Evolutionary conservation across 2,113 vertebrate genomes (phyloP), one percentile per base, ranked within the genome.

Genomic region (Megaceryle maxima): DNA sequence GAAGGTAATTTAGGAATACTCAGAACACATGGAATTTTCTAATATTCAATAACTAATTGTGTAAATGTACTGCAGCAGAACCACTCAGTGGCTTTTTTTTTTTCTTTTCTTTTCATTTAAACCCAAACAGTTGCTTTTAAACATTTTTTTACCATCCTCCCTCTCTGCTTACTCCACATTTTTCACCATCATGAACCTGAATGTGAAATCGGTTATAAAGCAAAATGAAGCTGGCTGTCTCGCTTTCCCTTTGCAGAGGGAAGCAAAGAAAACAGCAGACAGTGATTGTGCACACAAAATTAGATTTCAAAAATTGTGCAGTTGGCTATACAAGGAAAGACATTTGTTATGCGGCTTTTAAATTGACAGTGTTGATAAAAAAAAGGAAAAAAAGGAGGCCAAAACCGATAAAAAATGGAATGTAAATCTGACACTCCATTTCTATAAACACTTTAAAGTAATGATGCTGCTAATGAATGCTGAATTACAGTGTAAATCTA

Each of bases 361-460:
- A 77, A 82, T 18, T 53, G 39, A 53, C 64, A 72, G 21, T 31
- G 9, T 87, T 72, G 39, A 39, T 79, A 5, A 22, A 44, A 68
- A 53, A 56, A 70, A 44, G 66, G 59, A 28, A 53, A 78, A 59
- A 75, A 51, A 44, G 5, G 39, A 41, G 33, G 13, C 7, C 37
- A 66, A 78, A 57, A 17, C 21, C 48, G 46, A 82, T 31, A 56
- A 73, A 67, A 82, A 87, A n/a, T 5, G 56, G 66, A 68, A 68
- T 60, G 50, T 51, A 83, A 57, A 79, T 41, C 55, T 74, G 55
- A 78, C 55, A 76, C 35, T 18, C 17, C 44, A 56, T 66, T 82
- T 90, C 83, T 87, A 37, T 43, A 90, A 92, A 87, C 44, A n/a
- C 39, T 95, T 88, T 78, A 33, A 72, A 88, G 59, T 83, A 82